Conservation (phyloP, 1,140 invertebrate genomes). For the Cyphomyrmex costatus region DNA sequence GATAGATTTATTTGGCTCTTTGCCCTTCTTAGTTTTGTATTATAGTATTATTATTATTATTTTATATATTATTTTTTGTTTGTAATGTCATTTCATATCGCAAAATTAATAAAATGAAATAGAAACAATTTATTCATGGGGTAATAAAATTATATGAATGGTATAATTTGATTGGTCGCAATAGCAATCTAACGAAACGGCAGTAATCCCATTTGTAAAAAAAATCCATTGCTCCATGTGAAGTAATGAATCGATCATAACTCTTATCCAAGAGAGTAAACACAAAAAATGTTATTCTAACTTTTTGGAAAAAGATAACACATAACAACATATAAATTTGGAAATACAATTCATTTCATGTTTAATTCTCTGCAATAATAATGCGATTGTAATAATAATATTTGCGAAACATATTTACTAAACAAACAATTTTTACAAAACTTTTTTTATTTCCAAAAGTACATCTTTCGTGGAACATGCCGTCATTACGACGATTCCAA, state of each 20-base stretch:
- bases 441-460: constrained; percentile 6
- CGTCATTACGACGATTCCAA: background rate
- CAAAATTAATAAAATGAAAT: background rate
- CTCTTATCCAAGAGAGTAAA: background rate
- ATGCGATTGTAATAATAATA: background rate
- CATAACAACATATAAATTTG: background rate
- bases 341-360: background rate
- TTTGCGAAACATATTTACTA: background rate
- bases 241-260: background rate
- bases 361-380: background rate
- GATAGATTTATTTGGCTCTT: too few species aligned
- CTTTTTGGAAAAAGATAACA: background rate
- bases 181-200: background rate
- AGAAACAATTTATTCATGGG: background rate
- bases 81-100: background rate
- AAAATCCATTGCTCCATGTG: background rate
- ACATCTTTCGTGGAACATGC: background rate
- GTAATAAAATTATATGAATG: background rate
- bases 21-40: too few species aligned
- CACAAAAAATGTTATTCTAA: background rate
- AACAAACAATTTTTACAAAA: background rate
- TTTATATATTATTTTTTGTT: background rate
- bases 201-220: background rate
- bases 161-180: background rate
- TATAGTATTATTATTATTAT: background rate